Conservation (phyloP, 2,113 vertebrate species). For the Speoplatyrhinus poulsoni region DNA sequence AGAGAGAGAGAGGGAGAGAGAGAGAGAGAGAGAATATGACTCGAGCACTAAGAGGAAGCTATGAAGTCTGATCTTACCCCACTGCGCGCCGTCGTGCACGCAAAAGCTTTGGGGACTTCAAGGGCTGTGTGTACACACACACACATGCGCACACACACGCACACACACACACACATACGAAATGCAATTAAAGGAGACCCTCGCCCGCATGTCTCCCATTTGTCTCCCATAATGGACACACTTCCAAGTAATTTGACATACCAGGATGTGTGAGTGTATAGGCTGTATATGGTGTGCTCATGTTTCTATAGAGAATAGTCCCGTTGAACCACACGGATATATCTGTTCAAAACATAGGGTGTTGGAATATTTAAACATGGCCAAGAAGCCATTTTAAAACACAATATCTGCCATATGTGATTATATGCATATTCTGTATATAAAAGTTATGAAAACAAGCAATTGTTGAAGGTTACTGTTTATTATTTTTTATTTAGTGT, state of each 20-base stretch:
- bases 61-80: constrained; percentile 70
- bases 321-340: neutral
- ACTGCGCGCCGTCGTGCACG: constrained; percentile 61
- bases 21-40: constrained; percentile 53
- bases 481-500: too few species aligned
- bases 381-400: too few species aligned
- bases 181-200: constrained; percentile 51
- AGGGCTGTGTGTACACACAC: constrained; percentile 17
- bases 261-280: constrained; percentile 56
- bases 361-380: too few species aligned
- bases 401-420: too few species aligned
- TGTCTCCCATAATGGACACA: constrained; percentile 51
- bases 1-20: constrained; percentile 5
- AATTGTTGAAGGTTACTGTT: too few species aligned
- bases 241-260: constrained; percentile 60
- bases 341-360: too few species aligned
- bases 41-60: constrained; percentile 69
- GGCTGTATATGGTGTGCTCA: constrained; percentile 20
- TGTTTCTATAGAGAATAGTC: neutral
- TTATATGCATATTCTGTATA: too few species aligned
- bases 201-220: constrained; percentile 4
- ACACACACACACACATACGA: constrained; percentile 32
- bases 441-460: too few species aligned
- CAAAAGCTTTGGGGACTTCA: constrained; percentile 56
- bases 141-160: too few species aligned